A percentile compares a stretch with the other conserved stretches of the same genome.
Evolutionary conservation across 2,113 vertebrate species (phyloP).

Genomic region (Gobiocypris rarus): DNA sequence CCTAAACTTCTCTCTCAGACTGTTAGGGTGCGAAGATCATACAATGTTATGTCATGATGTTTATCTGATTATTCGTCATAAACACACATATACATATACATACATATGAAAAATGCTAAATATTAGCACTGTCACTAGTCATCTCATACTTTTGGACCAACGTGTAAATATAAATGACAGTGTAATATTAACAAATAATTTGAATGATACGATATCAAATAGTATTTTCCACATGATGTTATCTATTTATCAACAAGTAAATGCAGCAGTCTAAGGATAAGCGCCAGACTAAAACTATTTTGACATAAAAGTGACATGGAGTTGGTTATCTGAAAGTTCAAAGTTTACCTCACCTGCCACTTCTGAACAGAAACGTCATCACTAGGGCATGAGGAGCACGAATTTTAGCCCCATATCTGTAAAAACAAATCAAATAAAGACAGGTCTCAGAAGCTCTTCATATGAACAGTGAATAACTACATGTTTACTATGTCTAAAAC

Average conservation of each 20-base stretch:
- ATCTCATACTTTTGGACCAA: no score
- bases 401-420: slow-evolving; percentile 94
- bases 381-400: slow-evolving; percentile 93
- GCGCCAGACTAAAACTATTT: not conserved
- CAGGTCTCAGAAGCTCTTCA: not conserved
- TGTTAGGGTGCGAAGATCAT: slow-evolving; percentile 62
- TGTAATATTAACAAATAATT: no score
- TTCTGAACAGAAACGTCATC: slow-evolving; percentile 97
- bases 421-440: slow-evolving; percentile 6
- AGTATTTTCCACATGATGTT: not conserved
- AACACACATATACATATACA: no score
- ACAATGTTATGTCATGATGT: not conserved
- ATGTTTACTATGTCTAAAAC: not conserved
- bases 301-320: not conserved
- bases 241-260: not conserved
- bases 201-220: no score
- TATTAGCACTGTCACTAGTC: no score
- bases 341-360: slow-evolving; percentile 83
- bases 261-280: not conserved
- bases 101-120: no score
- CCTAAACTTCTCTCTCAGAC: slow-evolving; percentile 87
- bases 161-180: no score
- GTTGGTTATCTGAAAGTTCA: slow-evolving; percentile 11
- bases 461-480: not conserved
- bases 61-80: no score